Percentiles rank a stretch among this genome's conserved stretches.
Evolutionary conservation across 2,113 vertebrate genomes (phyloP).

Genomic region (Ophthalmolycus amberensis): DNA sequence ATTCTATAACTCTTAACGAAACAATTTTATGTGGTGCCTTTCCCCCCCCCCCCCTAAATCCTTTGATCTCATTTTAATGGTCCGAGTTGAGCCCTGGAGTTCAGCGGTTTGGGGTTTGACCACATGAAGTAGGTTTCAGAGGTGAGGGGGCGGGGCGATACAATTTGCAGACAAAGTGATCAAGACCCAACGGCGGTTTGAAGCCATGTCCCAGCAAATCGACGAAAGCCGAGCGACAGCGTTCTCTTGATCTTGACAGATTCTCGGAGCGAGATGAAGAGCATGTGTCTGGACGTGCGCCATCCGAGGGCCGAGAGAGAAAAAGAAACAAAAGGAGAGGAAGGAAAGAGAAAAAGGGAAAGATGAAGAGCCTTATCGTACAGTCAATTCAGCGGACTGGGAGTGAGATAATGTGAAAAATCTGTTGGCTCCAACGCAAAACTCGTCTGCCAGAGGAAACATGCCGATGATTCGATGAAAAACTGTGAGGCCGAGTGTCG

Average conservation of each 20-base stretch:
- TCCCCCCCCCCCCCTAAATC: neutral
- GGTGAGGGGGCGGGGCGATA: neutral
- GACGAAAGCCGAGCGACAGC: conserved; percentile 2
- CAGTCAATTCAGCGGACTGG: conserved; percentile 15
- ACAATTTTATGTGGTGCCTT: conserved; percentile 56
- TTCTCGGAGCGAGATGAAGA: conserved; percentile 33
- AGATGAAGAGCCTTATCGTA: conserved; percentile 36
- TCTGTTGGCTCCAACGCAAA: conserved; percentile 21
- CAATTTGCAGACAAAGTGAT: conserved; percentile 41
- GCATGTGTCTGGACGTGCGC: conserved; percentile 28
- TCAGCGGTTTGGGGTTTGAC: conserved; percentile 45
- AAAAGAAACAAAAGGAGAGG: conserved; percentile 20
- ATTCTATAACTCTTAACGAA: conserved; percentile 68
- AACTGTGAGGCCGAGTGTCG: conserved; percentile 6
- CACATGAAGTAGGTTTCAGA: conserved; percentile 17
- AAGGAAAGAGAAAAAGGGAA: conserved; percentile 1
- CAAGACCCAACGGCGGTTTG: conserved; percentile 2
- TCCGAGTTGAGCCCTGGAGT: conserved; percentile 35
- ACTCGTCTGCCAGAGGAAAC: conserved; percentile 31
- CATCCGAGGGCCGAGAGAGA: neutral
- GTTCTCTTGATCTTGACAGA: conserved; percentile 22
- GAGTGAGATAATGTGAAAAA: conserved; percentile 56
- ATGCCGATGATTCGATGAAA: conserved; percentile 10
- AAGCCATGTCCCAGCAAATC: conserved; percentile 52
- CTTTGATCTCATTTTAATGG: conserved; percentile 76